Conservation (phyloP, 2,113 vertebrate species). For the Paedocypris sp. region DNA sequence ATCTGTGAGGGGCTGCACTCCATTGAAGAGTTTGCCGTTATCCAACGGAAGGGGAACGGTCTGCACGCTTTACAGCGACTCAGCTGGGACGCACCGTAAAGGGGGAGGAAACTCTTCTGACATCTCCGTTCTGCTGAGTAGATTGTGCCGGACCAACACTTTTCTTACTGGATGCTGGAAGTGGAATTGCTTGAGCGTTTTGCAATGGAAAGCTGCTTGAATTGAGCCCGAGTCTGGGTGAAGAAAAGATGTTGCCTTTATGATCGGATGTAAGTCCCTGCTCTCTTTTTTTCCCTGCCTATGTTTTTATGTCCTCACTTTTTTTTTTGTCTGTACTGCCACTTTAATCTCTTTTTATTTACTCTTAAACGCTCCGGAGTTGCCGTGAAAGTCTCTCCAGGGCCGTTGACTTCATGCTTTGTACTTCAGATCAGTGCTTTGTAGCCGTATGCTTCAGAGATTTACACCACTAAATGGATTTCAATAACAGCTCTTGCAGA, state of each 20-base stretch:
- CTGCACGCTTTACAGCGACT: constrained; percentile 2
- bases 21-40: not conserved
- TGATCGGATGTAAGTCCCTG: constrained; percentile 49
- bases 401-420: not conserved
- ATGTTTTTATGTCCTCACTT: not conserved
- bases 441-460: not conserved
- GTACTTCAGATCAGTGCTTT: not conserved
- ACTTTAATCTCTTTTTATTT: not conserved
- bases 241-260: constrained; percentile 36
- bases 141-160: constrained; percentile 36
- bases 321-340: not conserved
- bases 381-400: not conserved
- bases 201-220: constrained; percentile 27
- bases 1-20: not conserved
- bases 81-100: constrained; percentile 8
- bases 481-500: not conserved
- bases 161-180: constrained; percentile 20
- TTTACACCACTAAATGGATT: constrained; percentile 1
- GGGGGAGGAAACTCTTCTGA: constrained; percentile 28
- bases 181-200: constrained; percentile 38
- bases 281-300: not conserved
- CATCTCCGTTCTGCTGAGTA: constrained; percentile 39
- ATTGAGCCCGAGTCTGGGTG: constrained; percentile 16
- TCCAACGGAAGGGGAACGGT: constrained; percentile 2
- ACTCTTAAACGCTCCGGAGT: not conserved